Evolutionary conservation across 1,140 invertebrate species (phyloP).

Genomic region (Pseudomyrmex pallidus): DNA sequence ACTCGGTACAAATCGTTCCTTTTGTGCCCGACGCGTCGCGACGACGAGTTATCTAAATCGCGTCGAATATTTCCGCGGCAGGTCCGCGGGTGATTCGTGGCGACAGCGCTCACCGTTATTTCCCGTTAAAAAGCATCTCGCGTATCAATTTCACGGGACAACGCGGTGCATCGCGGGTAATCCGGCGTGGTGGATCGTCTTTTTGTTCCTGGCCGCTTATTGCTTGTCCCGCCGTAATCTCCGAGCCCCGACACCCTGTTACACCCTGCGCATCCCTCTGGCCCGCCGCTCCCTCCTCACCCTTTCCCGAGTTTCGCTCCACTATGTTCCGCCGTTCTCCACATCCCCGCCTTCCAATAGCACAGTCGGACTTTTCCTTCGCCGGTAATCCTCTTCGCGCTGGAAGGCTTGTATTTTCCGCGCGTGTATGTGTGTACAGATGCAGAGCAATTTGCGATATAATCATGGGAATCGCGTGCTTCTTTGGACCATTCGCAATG

Average conservation of each 20-base stretch:
- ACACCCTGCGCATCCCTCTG: conserved; percentile 42
- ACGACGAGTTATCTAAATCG: conserved; percentile 73
- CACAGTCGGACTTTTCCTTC: conserved; percentile 62
- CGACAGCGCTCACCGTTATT: conserved; percentile 42
- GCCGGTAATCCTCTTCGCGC: conserved; percentile 28
- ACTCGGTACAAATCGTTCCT: conserved; percentile 61
- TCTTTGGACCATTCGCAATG: background rate
- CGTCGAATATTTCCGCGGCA: conserved; percentile 72
- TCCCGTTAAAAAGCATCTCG: conserved; percentile 78
- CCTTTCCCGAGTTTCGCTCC: conserved; percentile 60
- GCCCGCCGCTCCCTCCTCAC: conserved; percentile 7
- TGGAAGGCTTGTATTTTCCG: conserved; percentile 18
- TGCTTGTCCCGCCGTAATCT: conserved; percentile 81
- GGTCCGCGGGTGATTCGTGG: conserved; percentile 31
- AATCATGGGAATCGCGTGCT: background rate
- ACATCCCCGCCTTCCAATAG: conserved; percentile 40
- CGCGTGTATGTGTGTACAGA: conserved; percentile 6
- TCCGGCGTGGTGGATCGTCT: conserved; percentile 81
- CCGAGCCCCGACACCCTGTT: conserved; percentile 70
- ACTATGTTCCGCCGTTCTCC: conserved; percentile 50
- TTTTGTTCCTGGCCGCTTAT: conserved; percentile 82
- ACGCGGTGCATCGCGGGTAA: conserved; percentile 77
- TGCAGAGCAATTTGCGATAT: conserved; percentile 10
- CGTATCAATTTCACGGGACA: conserved; percentile 85
- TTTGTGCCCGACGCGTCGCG: conserved; percentile 57